phyloP scores from a whole-genome alignment of 2,113 vertebrate genomes.

The Sterrhoptilus dennistouni region DNA sequence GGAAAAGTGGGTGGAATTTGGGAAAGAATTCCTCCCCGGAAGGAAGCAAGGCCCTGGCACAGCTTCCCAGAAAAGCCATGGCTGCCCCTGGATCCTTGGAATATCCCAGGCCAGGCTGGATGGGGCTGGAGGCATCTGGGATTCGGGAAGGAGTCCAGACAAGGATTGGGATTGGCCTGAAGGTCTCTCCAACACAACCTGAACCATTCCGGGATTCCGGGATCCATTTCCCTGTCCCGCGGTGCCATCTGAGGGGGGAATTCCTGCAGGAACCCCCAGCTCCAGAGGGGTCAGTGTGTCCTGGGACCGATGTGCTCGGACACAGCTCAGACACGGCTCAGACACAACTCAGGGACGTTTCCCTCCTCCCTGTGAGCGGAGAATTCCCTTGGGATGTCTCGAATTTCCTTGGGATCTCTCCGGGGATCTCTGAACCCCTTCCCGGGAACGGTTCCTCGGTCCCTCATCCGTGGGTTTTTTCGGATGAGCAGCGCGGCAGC shows the following conservation, averaged over 20 bases:
- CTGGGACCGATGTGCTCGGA: background rate
- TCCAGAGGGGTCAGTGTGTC: background rate
- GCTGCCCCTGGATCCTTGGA: background rate
- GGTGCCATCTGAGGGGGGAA: background rate
- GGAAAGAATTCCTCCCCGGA: too few relatives aligned
- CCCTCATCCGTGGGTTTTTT: background rate
- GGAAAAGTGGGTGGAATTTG: background rate
- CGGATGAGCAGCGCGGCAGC: background rate
- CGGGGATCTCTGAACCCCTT: background rate
- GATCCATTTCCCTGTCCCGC: background rate
- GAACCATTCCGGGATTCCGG: background rate
- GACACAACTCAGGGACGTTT: background rate
- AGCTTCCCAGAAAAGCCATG: background rate
- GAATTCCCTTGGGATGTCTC: background rate
- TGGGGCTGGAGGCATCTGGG: background rate
- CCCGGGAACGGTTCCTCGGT: rapidly evolving
- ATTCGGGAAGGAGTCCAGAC: background rate
- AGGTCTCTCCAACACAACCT: too few relatives aligned
- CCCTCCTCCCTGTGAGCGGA: background rate
- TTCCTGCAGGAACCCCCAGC: too few relatives aligned
- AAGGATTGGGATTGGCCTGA: background rate
- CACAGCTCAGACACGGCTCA: rapidly evolving
- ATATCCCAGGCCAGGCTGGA: background rate
- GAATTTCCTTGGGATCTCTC: background rate
- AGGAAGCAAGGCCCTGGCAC: background rate